phyloP scores from a whole-genome alignment of 2,888 invertebrate genomes.

The Acanthosepion esculentum region DNA sequence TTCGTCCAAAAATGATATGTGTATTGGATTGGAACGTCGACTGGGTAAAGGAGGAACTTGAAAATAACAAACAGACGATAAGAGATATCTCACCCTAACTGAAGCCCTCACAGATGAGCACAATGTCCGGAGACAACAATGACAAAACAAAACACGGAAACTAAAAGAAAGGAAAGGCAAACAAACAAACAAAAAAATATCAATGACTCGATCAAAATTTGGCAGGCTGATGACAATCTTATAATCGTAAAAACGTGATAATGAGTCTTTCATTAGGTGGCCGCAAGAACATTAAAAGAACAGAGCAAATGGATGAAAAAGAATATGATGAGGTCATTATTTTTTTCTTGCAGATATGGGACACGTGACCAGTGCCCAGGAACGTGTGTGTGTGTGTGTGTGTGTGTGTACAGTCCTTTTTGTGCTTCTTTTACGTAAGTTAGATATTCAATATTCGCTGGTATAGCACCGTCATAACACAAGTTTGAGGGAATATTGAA shows the following conservation, averaged over 20 bases:
- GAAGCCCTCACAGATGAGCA: neutral
- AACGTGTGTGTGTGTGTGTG: neutral
- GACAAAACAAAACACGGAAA: neutral
- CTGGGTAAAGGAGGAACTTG: neutral
- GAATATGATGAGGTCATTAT: neutral
- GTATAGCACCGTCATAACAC: too few relatives aligned
- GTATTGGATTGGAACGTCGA: neutral
- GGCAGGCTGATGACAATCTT: neutral
- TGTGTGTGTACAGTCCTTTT: neutral
- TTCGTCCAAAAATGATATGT: neutral
- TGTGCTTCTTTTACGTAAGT: too few relatives aligned
- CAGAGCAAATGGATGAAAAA: neutral
- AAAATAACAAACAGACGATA: neutral
- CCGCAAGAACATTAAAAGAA: neutral
- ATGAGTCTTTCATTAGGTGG: neutral
- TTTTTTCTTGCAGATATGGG: neutral
- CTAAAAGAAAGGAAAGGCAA: neutral
- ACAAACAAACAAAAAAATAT: neutral
- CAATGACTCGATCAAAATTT: neutral
- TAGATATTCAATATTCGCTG: neutral
- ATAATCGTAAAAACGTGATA: constrained; percentile 1
- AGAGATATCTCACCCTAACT: neutral
- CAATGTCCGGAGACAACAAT: neutral
- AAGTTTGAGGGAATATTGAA: too few relatives aligned
- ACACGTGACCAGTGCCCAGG: neutral